These are phyloP conservation scores for Ennomos quercinarius DNA, from an alignment of 2,888 invertebrate genomes.

Conservation along the genomic window DNA sequence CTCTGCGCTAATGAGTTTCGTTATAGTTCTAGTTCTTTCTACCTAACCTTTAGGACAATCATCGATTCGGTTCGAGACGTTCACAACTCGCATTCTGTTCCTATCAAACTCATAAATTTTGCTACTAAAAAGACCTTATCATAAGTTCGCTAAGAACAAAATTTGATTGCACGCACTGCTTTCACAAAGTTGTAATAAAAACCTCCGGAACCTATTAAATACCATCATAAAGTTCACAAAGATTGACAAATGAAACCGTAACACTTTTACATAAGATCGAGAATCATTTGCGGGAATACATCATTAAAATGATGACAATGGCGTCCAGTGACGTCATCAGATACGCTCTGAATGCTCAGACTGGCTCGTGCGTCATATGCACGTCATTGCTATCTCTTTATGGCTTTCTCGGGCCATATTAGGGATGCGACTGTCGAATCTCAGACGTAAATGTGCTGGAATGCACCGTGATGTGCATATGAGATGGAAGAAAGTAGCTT, in stretches of 20 bases:
- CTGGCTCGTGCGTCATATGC: conserved; percentile 64
- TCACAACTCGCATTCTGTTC: conserved; percentile 28
- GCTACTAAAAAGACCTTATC: background rate
- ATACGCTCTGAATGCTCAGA: conserved; percentile 59
- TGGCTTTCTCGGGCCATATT: conserved; percentile 47
- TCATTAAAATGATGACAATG: conserved; percentile 32
- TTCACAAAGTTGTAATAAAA: background rate
- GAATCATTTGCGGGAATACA: conserved; percentile 10
- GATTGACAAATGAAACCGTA: conserved; percentile 15
- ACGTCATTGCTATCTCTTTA: conserved; percentile 62
- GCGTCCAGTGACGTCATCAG: conserved; percentile 65
- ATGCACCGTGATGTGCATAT: conserved; percentile 26
- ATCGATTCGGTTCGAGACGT: conserved; percentile 24
- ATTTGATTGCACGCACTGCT: background rate
- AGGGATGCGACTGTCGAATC: conserved; percentile 32
- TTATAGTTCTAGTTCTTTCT: conserved; percentile 4
- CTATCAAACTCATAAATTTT: background rate
- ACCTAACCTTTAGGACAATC: conserved; percentile 34
- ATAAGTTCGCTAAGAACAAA: background rate
- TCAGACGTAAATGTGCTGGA: conserved; percentile 25
- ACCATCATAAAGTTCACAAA: background rate
- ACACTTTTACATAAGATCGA: conserved; percentile 5
- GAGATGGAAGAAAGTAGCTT: conserved; percentile 22
- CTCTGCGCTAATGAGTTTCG: too few relatives aligned
- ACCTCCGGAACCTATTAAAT: conserved; percentile 3